A percentile compares a stretch with the other conserved stretches of the same genome.
phyloP scores from a whole-genome alignment of 2,797 vertebrate species.

The Anolis apletophallus region DNA sequence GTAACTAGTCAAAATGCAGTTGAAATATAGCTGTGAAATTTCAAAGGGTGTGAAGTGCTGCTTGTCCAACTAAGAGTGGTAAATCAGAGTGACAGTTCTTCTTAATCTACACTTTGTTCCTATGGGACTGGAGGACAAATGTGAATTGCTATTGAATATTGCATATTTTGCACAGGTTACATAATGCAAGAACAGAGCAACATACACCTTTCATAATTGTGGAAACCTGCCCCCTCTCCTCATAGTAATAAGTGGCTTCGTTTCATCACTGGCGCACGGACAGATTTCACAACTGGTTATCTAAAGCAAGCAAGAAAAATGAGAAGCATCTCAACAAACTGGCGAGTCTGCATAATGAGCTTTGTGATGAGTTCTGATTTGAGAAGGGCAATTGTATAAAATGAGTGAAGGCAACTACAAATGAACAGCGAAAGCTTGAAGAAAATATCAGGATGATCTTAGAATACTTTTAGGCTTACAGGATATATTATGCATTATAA shows the following conservation, averaged over 20 bases:
- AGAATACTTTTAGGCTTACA: background rate
- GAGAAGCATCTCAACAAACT: background rate
- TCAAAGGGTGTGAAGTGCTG: background rate
- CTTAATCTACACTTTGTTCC: too few species aligned
- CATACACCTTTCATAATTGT: too few species aligned
- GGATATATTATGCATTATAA: background rate
- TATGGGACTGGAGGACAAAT: too few species aligned
- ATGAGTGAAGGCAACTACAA: background rate
- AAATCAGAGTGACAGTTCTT: too few species aligned
- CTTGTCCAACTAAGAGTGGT: too few species aligned
- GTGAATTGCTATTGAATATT: too few species aligned
- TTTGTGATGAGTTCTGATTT: background rate
- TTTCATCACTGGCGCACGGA: too few species aligned
- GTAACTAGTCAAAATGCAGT: background rate
- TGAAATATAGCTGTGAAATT: background rate
- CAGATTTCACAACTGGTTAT: background rate
- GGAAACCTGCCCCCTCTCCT: too few species aligned
- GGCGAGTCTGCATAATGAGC: background rate
- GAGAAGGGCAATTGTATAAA: background rate
- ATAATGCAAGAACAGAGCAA: too few species aligned
- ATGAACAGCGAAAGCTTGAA: background rate
- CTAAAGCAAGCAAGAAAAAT: background rate
- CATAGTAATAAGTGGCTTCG: too few species aligned
- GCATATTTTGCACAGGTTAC: too few species aligned
- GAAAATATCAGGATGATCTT: background rate